Base-by-base conservation (phyloP, 1,140 invertebrate genomes). In the Batillaria attramentaria region DNA sequence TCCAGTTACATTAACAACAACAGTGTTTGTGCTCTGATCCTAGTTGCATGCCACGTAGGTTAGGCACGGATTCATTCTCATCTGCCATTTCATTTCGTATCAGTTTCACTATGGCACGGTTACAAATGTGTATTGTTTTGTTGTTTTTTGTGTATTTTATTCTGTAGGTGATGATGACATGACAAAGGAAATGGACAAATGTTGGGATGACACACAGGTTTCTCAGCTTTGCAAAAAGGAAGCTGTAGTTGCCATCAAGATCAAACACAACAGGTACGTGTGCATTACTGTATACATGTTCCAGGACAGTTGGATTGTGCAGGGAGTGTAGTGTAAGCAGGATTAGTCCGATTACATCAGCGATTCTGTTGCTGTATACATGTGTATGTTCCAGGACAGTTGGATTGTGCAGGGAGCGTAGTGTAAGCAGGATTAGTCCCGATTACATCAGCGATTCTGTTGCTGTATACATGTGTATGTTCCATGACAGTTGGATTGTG, bases 111-210 rank as follows among this genome's bases (percentile, higher is more conserved):
- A 37, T 68, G 1, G 39, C 2, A 68, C 13, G 68, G 42, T n/a
- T 72, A 10, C 2, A 33, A 69, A 20, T 43, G 5, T 41, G 3
- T 43, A 16, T 28, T 31, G 4, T 41, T n/a, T 41, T n/a, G 2
- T 31, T 74, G 33, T 35, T 74, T 74, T 16, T 33, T n/a, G 42
- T 28, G n/a, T 35, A n/a, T 28, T 1, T 28, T 24, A 43, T 0
- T 50, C 16, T 50, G 41, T 70, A 84, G 85, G 82, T 42, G 79
- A 83, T 65, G 82, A 84, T 84, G 83, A 85, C 62, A 28, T 77
- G 24, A 81, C 82, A n/a, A 79, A 78, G 70, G 46, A 83, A 31
- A 85, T 86, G 83, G 74, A 82, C 79, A 42, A 42, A 35, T 66
- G 70, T 18, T 84, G 79, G 82, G 79, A 84, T 4, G 72, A 79